A percentile compares a stretch with the other conserved stretches of the same genome.
Conservation (phyloP, 2,113 vertebrate species). For the Struthidea cinerea region DNA sequence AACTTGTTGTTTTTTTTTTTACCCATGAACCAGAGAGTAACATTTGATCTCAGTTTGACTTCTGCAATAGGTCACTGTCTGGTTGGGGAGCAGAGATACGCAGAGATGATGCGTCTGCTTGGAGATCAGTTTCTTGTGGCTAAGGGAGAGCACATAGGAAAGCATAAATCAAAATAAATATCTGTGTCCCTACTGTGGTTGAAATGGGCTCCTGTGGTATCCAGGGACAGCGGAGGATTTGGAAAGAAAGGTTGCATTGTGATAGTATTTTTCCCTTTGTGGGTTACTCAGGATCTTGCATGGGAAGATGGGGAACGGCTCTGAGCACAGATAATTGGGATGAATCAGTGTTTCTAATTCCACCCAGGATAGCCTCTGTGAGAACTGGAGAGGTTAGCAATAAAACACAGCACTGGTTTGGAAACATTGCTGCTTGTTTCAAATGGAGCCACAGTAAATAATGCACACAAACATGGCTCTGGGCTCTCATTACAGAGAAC, state of each 20-base stretch:
- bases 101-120: background rate
- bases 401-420: background rate
- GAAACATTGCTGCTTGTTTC: background rate
- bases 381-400: background rate
- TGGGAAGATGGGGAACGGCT: background rate
- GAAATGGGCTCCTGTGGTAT: background rate
- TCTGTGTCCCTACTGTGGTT: background rate
- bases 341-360: constrained; percentile 22
- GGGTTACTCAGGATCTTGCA: background rate
- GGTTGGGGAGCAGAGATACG: background rate
- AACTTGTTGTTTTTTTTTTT: background rate
- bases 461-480: background rate
- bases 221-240: background rate
- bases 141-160: constrained; percentile 26
- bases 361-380: background rate
- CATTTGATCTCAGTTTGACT: constrained; percentile 60
- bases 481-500: background rate
- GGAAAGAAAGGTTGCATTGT: constrained; percentile 35
- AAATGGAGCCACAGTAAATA: background rate
- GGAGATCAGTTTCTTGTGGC: background rate
- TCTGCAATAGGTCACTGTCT: constrained; percentile 44
- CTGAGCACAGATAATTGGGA: background rate
- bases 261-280: constrained; percentile 3
- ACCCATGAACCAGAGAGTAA: constrained; percentile 29
- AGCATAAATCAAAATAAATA: constrained; percentile 56